Conservation (phyloP, 2,113 vertebrate genomes). For the Lampris megalopsis region DNA sequence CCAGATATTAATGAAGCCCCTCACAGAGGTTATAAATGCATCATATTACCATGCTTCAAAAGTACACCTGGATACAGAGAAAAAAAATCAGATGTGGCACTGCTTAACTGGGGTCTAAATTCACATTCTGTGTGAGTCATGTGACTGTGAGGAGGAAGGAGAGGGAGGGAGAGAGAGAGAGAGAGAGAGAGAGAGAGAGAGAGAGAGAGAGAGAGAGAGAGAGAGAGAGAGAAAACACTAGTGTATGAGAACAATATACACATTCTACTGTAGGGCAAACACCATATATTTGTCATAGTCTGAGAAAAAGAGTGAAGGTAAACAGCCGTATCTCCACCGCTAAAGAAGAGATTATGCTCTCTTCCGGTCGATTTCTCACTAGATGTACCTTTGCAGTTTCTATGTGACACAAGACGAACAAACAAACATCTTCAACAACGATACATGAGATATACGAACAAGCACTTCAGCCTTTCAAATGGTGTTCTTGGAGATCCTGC, state of each 20-base stretch:
- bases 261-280: constrained; percentile 43
- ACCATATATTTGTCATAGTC: constrained; percentile 28
- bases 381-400: constrained; percentile 25
- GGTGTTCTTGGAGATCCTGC: constrained; percentile 36
- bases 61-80: background rate
- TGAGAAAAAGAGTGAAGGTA: constrained; percentile 29
- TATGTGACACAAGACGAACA: background rate
- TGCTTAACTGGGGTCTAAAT: background rate
- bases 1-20: background rate
- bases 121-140: too few species aligned
- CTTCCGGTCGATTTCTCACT: constrained; percentile 19
- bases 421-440: constrained; percentile 14
- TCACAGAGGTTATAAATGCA: background rate
- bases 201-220: too few species aligned
- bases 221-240: background rate
- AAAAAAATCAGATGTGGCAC: background rate
- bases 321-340: constrained; percentile 48
- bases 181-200: too few species aligned
- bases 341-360: constrained; percentile 49
- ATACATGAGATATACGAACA: background rate
- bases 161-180: too few species aligned
- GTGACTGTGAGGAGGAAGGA: too few species aligned
- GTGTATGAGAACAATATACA: constrained; percentile 27
- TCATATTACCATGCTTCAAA: background rate
- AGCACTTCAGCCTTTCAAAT: constrained; percentile 33